Evolutionary conservation across 2,113 vertebrate genomes (phyloP).

Genomic region (Ovibos moschatus): DNA sequence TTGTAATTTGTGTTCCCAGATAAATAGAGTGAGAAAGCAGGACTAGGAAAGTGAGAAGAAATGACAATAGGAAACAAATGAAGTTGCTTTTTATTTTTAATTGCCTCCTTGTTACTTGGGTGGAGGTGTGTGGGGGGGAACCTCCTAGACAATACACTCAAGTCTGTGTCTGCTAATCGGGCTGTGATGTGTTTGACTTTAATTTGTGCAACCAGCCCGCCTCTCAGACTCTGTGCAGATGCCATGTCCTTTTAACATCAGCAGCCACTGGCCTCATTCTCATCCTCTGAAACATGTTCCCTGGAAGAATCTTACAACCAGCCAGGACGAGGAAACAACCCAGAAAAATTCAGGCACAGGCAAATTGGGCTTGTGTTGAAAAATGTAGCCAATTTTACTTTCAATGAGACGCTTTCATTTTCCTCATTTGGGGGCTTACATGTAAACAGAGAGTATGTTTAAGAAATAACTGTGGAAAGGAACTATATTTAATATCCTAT

Average conservation of each 20-base stretch:
- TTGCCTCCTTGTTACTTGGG: constrained; percentile 62
- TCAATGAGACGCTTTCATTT: neutral
- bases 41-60: constrained; percentile 26
- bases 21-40: constrained; percentile 53
- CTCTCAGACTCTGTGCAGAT: constrained; percentile 89
- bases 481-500: neutral
- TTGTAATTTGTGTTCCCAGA: constrained; percentile 46
- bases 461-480: constrained; percentile 26
- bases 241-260: constrained; percentile 97
- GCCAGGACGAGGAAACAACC: neutral
- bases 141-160: constrained; percentile 42
- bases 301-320: constrained; percentile 67
- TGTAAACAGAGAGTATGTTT: neutral
- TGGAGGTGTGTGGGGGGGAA: neutral
- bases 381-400: constrained; percentile 38
- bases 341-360: fast-evolving
- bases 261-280: constrained; percentile 93
- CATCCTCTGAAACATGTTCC: constrained; percentile 74
- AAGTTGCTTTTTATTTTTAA: constrained; percentile 53
- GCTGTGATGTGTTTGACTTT: constrained; percentile 85
- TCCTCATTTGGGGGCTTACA: neutral
- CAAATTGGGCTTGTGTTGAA: neutral
- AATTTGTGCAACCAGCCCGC: constrained; percentile 94
- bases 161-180: constrained; percentile 76
- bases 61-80: neutral